Conservation (phyloP, 2,797 vertebrate genomes). For the Florisuga fusca region DNA sequence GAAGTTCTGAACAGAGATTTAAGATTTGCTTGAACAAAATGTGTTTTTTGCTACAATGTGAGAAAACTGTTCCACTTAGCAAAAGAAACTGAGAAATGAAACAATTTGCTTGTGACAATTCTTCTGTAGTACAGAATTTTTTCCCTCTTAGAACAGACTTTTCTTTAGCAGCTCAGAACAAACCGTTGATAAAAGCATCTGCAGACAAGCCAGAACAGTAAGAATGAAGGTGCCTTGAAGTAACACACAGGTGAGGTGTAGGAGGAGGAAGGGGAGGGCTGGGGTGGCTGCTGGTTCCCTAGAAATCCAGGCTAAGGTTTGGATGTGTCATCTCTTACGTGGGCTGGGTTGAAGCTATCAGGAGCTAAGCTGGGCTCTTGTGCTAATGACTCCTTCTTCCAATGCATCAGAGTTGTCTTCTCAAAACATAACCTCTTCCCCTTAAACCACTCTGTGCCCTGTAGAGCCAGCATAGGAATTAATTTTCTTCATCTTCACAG, state of each 20-base stretch:
- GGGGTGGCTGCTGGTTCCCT: neutral
- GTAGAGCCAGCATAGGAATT: neutral
- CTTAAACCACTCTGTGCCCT: neutral
- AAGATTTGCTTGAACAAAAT: neutral
- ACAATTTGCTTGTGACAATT: neutral
- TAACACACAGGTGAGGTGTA: neutral
- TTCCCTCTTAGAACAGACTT: neutral
- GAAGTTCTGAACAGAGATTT: neutral
- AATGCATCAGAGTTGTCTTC: neutral
- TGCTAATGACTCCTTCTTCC: neutral
- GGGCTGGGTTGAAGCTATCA: neutral
- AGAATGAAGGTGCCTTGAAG: neutral
- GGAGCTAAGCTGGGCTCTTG: neutral
- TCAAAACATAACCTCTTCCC: neutral
- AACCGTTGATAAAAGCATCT: neutral
- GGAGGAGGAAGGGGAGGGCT: neutral
- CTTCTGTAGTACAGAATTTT: neutral
- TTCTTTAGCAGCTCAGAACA: neutral
- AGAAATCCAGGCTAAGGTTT: neutral
- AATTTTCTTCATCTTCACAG: neutral
- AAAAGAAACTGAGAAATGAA: neutral
- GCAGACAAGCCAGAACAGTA: neutral
- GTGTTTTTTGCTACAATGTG: neutral
- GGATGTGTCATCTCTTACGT: neutral
- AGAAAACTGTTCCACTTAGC: neutral